These are phyloP conservation scores for Pandemis corylana DNA, from an alignment of 2,888 invertebrate species.

Conservation along the genomic window DNA sequence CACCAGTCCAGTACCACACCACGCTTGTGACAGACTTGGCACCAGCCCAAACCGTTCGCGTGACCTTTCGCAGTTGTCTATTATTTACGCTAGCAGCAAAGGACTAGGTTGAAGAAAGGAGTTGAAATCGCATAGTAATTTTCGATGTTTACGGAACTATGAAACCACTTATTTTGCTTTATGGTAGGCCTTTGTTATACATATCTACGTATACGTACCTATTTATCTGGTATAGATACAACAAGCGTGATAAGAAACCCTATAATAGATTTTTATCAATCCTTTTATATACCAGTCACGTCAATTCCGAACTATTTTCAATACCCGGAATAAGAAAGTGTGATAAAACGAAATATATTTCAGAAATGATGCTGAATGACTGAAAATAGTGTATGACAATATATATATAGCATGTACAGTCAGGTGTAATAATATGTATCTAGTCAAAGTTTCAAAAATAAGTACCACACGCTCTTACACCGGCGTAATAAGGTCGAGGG, in stretches of 20 bases:
- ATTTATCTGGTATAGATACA: background rate
- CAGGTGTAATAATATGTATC: no score
- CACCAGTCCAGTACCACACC: no score
- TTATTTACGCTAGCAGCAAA: background rate
- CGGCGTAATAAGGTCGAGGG: no score
- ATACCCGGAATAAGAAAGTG: background rate
- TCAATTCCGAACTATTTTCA: background rate
- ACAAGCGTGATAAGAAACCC: background rate
- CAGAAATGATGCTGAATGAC: no score
- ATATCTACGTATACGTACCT: no score
- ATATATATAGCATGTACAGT: no score
- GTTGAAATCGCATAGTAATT: background rate
- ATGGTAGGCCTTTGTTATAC: no score
- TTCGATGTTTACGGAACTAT: background rate
- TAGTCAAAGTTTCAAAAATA: no score
- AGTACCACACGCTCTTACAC: no score
- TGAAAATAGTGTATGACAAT: no score
- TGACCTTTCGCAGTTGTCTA: conserved; percentile 15
- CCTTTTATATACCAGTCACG: background rate
- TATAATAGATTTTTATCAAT: background rate
- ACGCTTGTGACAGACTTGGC: background rate
- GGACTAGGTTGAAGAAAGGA: background rate
- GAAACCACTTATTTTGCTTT: no score
- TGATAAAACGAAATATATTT: background rate
- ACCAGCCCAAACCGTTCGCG: conserved; percentile 7